Evolutionary conservation across 1,140 invertebrate species (phyloP), one percentile per base, ranked within the genome.

Genomic region (Nymphalis io): DNA sequence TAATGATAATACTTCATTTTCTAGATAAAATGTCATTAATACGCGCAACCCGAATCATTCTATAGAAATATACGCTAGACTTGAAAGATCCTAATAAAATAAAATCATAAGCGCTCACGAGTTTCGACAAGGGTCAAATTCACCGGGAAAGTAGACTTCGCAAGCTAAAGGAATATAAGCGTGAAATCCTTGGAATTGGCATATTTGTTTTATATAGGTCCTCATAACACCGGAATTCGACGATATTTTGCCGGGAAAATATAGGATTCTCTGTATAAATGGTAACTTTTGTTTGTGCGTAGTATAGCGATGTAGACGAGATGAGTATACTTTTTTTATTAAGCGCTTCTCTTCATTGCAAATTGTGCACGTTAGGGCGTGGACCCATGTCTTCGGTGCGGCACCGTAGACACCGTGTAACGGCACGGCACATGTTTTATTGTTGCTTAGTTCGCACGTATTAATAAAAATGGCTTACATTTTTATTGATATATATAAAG

Each of bases 171-270:
- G 44, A 46, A 60, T 64, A 65, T 73, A 61, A 46, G 38, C 57
- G 72, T 65, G 66, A 66, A 73, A 73, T 74, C 48, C 58, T 64
- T 40, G 42, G 40, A 74, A 70, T 66, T 63, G 53, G 63, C 60
- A 64, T 68, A 74, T 74, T 74, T 70, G 68, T 74, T 74, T 63
- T 70, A 64, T 61, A 11, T 67, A 66, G 62, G 59, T 38, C 60
- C 27, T 33, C 21, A 48, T 44, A 63, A 51, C 21, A 40, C 18
- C 46, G 46, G 46, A 51, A 20, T 51, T 12, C 16, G 12, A 51
- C 12, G 10, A 46, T 33, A 33, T 51, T 51, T 51, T 20, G 46
- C 46, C 18, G 16, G 46, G 46, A 51, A 51, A 51, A 51, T 51
- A 51, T 51, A 51, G 46, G 16, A 51, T 51, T 51, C 18, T 51